phyloP scores from a whole-genome alignment of 2,113 vertebrate genomes.

The Pedetes capensis region DNA sequence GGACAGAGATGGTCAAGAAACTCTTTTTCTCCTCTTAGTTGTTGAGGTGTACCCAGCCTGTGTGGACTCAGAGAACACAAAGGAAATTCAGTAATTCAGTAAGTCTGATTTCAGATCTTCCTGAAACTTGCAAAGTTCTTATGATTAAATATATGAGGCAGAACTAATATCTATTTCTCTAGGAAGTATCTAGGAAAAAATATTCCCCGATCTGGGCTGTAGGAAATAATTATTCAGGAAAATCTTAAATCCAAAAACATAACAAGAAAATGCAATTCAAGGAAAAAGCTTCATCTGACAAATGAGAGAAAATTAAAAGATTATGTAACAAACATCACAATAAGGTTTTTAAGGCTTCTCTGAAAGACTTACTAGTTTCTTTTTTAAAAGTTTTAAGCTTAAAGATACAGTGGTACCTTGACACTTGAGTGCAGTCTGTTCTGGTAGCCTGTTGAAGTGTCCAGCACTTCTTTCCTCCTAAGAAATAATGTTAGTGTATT shows the following conservation, averaged over 20 bases:
- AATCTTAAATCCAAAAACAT: constrained; percentile 1
- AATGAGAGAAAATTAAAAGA: not conserved
- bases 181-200: constrained; percentile 15
- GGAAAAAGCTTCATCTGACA: not conserved
- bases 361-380: constrained; percentile 6
- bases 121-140: not conserved
- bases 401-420: too few species aligned
- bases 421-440: too few species aligned
- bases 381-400: not conserved
- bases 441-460: too few species aligned
- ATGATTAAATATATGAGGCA: not conserved
- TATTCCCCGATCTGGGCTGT: not conserved
- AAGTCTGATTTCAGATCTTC: not conserved
- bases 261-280: not conserved
- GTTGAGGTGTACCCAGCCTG: not conserved
- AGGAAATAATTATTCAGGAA: not conserved
- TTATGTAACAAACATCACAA: not conserved
- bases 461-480: too few species aligned
- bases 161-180: not conserved
- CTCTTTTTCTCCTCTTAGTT: not conserved
- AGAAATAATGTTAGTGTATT: too few species aligned
- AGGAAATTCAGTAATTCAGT: not conserved
- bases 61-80: not conserved
- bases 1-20: not conserved
- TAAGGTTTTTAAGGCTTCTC: not conserved